Base-by-base conservation (phyloP, 1,140 invertebrate genomes). In the Drosophila lacteicornis region DNA sequence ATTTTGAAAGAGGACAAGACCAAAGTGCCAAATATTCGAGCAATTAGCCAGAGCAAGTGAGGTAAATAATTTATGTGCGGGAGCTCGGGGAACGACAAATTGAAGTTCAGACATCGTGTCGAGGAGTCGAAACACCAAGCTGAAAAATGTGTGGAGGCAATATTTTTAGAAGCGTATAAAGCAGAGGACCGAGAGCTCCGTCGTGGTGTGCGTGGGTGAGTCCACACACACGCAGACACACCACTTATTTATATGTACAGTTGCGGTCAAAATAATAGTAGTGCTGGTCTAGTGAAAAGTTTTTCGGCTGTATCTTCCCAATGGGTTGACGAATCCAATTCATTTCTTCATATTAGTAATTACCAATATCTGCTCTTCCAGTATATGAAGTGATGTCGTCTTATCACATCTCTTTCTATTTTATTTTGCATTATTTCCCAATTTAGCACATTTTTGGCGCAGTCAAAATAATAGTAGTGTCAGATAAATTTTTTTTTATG, bases 11-110 rank as follows among this genome's bases (percentile, higher is more conserved):
- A 25, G 25, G 43, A 33, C 19, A 12, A 71, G 58, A 67, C 62
- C 66, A 79, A 83, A 83, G 70, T 70, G 51, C 22, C 12, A 76
- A 76, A 60, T 67, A 71, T 71, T 50, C 36, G 17, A 63, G 40
- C 49, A 83, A 80, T 71, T 83, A 85, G n/a, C 38, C 13, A 49
- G 30, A 11, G 36, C 40, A 47, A 61, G 63, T 62, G 22, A 46
- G 19, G 69, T 73, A 47, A 22, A 75, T 40, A 42, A 57, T 49
- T 22, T 65, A 60, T 38, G 55, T 11, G 61, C 47, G n/a, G 46
- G 61, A 36, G 27, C n/a, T 22, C 13, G 15, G 17, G 38, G 27
- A 45, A 69, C 40, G 51, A 55, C 22, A 55, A 69, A 76, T 40
- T 74, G 69, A 73, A 79, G 76, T 80, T 79, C 59, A 62, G 47